Conservation (phyloP, 1,140 invertebrate species). For the Charaxes varanes region DNA sequence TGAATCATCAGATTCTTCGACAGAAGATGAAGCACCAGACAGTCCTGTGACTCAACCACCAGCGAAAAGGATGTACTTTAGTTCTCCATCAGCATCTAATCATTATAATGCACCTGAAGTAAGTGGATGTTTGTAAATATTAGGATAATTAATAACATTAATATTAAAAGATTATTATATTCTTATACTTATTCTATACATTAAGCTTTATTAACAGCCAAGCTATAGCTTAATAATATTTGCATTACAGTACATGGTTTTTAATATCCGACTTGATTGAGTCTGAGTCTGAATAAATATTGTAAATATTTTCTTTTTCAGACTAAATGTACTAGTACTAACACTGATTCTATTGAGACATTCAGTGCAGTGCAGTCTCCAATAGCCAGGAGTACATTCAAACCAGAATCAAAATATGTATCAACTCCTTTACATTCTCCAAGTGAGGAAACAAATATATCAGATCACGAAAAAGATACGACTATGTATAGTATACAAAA, state of each 20-base stretch:
- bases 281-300: too few relatives aligned
- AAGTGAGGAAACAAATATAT: slow-evolving; percentile 20
- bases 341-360: slow-evolving; percentile 28
- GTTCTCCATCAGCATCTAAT: slow-evolving; percentile 23
- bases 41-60: slow-evolving; percentile 59
- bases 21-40: slow-evolving; percentile 58
- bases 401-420: slow-evolving; percentile 26
- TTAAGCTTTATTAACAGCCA: too few relatives aligned
- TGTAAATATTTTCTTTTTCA: slow-evolving; percentile 27
- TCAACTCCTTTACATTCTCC: slow-evolving; percentile 19
- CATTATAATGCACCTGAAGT: slow-evolving; percentile 28
- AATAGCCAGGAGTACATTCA: slow-evolving; percentile 22
- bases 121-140: slow-evolving; percentile 22
- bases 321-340: slow-evolving; percentile 32
- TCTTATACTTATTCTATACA: too few relatives aligned
- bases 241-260: too few relatives aligned
- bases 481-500: slow-evolving; percentile 22
- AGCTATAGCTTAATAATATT: too few relatives aligned
- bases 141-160: too few relatives aligned
- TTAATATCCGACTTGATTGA: too few relatives aligned
- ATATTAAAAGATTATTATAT: not conserved
- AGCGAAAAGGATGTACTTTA: slow-evolving; percentile 54
- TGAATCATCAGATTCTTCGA: slow-evolving; percentile 59
- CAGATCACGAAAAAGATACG: slow-evolving; percentile 23
- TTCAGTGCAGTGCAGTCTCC: slow-evolving; percentile 20